Evolutionary conservation across 2,113 vertebrate species (phyloP).

Genomic region (Microtus oregoni): DNA sequence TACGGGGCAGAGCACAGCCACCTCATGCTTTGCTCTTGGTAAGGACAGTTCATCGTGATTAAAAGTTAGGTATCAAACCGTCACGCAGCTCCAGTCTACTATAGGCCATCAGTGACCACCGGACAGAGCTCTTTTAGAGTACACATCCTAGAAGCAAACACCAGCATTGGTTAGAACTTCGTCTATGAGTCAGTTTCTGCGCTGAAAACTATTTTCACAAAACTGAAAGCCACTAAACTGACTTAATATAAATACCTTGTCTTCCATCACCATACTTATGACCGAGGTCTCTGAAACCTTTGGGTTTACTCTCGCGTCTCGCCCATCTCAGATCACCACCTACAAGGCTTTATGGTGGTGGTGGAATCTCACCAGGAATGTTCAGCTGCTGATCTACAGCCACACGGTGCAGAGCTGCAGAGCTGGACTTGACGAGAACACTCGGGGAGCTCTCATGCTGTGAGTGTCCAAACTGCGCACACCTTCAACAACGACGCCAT

Average conservation of each 20-base stretch:
- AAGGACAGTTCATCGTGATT: conserved; percentile 88
- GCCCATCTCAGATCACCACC: conserved; percentile 83
- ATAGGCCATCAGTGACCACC: conserved; percentile 85
- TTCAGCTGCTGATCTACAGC: conserved; percentile 88
- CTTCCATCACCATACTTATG: conserved; percentile 89
- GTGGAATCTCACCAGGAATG: conserved; percentile 90
- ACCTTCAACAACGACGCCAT: conserved; percentile 87
- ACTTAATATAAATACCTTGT: conserved; percentile 92
- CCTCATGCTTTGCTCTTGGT: conserved; percentile 92
- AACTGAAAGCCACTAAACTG: conserved; percentile 91
- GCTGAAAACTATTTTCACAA: conserved; percentile 89
- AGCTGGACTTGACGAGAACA: conserved; percentile 87
- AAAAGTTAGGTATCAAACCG: conserved; percentile 85
- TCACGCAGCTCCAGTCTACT: conserved; percentile 92
- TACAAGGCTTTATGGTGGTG: conserved; percentile 78
- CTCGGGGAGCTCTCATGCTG: conserved; percentile 89
- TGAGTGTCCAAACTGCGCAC: conserved; percentile 89
- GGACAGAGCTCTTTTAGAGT: conserved; percentile 88
- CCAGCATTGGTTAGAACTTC: conserved; percentile 92
- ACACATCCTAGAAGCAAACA: conserved; percentile 90
- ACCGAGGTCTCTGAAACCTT: conserved; percentile 89
- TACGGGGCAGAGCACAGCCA: conserved; percentile 86
- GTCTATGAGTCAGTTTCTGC: conserved; percentile 90
- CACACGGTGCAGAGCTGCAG: conserved; percentile 86
- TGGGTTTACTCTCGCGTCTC: conserved; percentile 87